A percentile compares a stretch with the other conserved stretches of the same genome.
These are phyloP conservation scores for Urocynchramus pylzowi DNA, from an alignment of 2,113 vertebrate species.

Conservation along the genomic window DNA sequence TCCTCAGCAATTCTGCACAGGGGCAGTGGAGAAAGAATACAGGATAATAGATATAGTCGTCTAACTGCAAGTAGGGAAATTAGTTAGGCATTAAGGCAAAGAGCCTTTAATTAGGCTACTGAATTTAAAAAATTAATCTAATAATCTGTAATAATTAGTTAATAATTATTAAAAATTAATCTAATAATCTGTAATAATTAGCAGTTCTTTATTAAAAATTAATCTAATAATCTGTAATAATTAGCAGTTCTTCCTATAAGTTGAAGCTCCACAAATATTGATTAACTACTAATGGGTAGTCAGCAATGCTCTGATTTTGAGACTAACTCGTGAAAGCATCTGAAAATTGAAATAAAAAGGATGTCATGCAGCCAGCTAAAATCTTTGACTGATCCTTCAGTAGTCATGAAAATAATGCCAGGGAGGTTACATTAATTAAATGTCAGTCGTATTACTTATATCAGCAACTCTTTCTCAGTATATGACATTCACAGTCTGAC, in stretches of 20 bases:
- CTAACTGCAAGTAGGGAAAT: neutral
- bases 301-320: neutral
- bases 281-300: neutral
- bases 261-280: neutral
- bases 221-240: constrained; percentile 64
- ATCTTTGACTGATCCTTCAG: neutral
- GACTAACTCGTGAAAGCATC: neutral
- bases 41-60: constrained; percentile 25
- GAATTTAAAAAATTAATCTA: constrained; percentile 64
- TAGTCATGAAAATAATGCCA: neutral
- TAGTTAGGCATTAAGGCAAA: no score
- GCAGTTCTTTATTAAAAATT: no score
- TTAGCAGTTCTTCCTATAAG: constrained; percentile 11
- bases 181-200: constrained; percentile 64
- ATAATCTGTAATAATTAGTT: constrained; percentile 62
- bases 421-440: neutral
- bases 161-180: constrained; percentile 62
- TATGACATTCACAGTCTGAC: constrained; percentile 8
- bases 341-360: neutral
- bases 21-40: neutral
- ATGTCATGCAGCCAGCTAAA: neutral
- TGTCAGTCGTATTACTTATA: neutral
- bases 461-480: neutral
- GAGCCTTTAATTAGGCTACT: constrained; percentile 41
- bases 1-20: neutral